Conservation (phyloP, 1,140 invertebrate genomes). For the Plodia interpunctella region DNA sequence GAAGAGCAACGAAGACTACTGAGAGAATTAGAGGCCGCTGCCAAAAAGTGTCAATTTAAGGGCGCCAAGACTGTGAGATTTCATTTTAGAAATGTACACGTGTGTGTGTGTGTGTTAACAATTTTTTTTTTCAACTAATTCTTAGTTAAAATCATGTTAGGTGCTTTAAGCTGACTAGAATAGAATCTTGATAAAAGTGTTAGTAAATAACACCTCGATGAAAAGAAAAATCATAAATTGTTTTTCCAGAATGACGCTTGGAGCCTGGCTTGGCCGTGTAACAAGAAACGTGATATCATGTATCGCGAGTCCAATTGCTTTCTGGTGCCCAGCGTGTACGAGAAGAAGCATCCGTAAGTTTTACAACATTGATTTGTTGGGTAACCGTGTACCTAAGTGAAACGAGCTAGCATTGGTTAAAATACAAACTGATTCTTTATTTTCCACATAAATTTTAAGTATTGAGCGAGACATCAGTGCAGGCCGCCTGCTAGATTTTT, state of each 20-base stretch:
- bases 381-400: too few species aligned
- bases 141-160: too few species aligned
- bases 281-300: conserved; percentile 25
- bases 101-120: too few species aligned
- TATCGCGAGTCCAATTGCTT: conserved; percentile 43
- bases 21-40: neutral
- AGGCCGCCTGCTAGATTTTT: too few species aligned
- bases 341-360: conserved; percentile 23
- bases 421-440: too few species aligned
- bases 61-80: conserved; percentile 23
- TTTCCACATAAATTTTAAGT: too few species aligned
- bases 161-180: too few species aligned
- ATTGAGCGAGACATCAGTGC: too few species aligned
- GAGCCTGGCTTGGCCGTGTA: conserved; percentile 41
- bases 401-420: too few species aligned
- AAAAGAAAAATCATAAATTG: neutral
- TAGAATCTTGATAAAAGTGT: too few species aligned
- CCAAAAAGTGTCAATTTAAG: conserved; percentile 14
- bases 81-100: neutral
- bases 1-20: neutral
- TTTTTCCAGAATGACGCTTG: conserved; percentile 32
- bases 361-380: neutral
- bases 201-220: too few species aligned
- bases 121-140: too few species aligned
- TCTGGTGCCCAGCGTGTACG: conserved; percentile 32